Conservation (phyloP, 2,113 vertebrate species). For the Campylorhamphus procurvoides region DNA sequence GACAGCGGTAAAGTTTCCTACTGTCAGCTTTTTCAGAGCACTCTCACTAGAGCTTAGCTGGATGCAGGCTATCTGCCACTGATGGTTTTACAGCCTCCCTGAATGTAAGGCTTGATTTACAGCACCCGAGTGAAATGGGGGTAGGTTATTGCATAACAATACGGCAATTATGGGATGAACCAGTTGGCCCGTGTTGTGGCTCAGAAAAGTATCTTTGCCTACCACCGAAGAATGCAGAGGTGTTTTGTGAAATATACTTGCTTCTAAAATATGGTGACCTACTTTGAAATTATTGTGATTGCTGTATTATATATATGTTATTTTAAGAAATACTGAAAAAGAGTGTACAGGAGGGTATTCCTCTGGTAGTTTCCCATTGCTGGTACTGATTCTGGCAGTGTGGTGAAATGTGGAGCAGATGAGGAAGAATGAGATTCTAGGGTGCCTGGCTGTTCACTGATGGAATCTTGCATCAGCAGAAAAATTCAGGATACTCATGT, state of each 20-base stretch:
- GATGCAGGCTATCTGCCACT: neutral
- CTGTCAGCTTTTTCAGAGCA: neutral
- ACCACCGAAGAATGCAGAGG: neutral
- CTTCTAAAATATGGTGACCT: neutral
- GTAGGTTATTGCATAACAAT: neutral
- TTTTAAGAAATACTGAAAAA: neutral
- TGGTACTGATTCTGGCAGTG: neutral
- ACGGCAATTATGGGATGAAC: neutral
- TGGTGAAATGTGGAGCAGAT: neutral
- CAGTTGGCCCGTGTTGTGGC: neutral
- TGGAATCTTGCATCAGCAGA: neutral
- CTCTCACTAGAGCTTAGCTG: neutral
- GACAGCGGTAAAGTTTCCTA: neutral
- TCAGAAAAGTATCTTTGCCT: neutral
- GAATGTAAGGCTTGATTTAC: slow-evolving; percentile 10
- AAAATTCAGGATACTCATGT: neutral
- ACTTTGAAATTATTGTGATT: neutral
- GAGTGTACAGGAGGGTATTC: neutral
- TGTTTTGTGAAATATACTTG: accelerated
- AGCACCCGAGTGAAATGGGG: neutral
- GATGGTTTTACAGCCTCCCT: slow-evolving; percentile 16
- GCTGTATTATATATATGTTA: neutral
- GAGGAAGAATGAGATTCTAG: neutral
- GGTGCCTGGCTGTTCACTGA: neutral
- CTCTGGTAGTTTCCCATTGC: neutral